phyloP scores from a whole-genome alignment of 2,797 vertebrate genomes.

The Centropyge bicolor region DNA sequence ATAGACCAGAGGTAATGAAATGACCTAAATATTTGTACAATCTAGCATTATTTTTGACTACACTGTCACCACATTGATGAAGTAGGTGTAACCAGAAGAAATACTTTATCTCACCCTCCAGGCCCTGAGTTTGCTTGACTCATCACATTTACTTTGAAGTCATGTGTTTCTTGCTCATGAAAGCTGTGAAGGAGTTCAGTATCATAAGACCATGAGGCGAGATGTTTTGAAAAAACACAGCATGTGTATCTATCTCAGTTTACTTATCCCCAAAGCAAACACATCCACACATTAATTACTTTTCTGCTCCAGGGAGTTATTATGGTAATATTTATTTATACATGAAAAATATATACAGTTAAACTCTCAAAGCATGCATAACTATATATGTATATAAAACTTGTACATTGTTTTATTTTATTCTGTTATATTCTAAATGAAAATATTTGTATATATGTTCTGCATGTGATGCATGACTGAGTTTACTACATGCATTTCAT shows the following conservation, averaged over 20 bases:
- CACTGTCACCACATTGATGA: neutral
- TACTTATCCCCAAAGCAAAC: slow-evolving; percentile 2
- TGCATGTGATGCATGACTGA: neutral
- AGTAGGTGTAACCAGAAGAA: neutral
- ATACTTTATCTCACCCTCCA: neutral
- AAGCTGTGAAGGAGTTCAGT: slow-evolving; percentile 3
- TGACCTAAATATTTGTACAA: neutral
- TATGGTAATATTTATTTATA: neutral
- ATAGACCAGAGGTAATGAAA: neutral
- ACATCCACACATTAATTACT: neutral
- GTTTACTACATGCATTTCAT: neutral
- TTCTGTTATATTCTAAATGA: neutral
- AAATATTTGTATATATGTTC: neutral
- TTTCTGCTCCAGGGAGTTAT: neutral
- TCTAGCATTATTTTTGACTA: neutral
- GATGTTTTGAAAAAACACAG: slow-evolving; percentile 21
- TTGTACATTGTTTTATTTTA: neutral
- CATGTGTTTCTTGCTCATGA: slow-evolving; percentile 24
- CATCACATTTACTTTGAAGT: neutral
- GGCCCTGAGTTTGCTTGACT: neutral
- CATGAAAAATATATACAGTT: neutral
- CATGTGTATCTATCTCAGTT: neutral
- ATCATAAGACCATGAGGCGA: slow-evolving; percentile 28
- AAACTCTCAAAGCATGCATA: too few relatives aligned
- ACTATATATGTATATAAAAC: neutral